Evolutionary conservation across 2,888 invertebrate species (phyloP), one percentile per base, ranked within the genome.

Genomic region (Acheta domesticus): DNA sequence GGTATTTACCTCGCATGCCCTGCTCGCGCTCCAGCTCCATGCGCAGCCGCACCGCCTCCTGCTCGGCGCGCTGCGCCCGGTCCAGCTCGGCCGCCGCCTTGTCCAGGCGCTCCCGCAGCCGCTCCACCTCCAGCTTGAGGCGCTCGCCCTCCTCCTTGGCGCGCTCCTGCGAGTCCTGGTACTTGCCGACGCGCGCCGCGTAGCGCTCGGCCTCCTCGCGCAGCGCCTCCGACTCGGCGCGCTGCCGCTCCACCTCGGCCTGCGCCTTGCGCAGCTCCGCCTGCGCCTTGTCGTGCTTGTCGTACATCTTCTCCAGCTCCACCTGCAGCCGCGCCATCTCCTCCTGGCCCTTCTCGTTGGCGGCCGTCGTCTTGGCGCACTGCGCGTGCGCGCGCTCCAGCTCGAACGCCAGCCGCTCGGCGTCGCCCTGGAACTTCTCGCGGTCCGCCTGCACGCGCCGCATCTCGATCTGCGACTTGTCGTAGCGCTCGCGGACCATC

Each of bases 271-370:
- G 90, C 82, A 96, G 89, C 84, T 96, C 96, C 16, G 92, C 89
- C 83, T 96, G 93, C 80, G 92, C 91, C 85, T 95, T 93, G 83
- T 96, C 96, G 85, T 95, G 94, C 84, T 96, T 96, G 85, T 96
- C 96, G 84, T 95, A 94, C 89, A 95, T 93, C 87, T 96, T 96
- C 86, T 96, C 96, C 76, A 95, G 89, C 87, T 96, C 96, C 78
- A 95, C 89, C 85, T 96, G 94, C 84, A 96, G 91, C 84, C 96
- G 90, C 0, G 95, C 93, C 84, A 95, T 91, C 87, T 97, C 97
- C 86, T 97, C 96, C 86, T 96, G 96, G 78, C 94, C 93, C 85
- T 96, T 95, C 85, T 96, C 96, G 82, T 95, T 93, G 11, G 93
- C 92, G 16, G 93, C 93, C 85, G 94, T 95, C 16, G 94, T 92